Conservation (phyloP, 2,888 invertebrate genomes). For the Rhingia campestris region DNA sequence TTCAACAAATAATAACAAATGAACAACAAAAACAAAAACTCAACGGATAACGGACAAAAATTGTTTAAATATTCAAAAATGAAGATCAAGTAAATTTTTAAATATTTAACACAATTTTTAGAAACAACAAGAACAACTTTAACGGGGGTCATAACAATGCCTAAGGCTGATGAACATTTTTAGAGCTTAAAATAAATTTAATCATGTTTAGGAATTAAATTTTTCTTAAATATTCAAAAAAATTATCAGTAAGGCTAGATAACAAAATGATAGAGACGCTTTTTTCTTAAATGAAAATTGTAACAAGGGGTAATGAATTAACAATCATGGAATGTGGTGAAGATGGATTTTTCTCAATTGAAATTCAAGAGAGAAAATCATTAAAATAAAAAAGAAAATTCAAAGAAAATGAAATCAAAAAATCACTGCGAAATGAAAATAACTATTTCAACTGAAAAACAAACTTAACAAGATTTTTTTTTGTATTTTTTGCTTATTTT, state of each 20-base stretch:
- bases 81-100: background rate
- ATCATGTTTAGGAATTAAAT: background rate
- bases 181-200: background rate
- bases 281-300: constrained; percentile 21
- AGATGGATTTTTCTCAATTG: constrained; percentile 1
- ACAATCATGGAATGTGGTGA: constrained; percentile 4
- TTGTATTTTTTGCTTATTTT: constrained; percentile 4
- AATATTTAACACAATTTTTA: constrained; percentile 29
- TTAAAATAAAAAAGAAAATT: background rate
- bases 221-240: background rate
- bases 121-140: constrained; percentile 5
- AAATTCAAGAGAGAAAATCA: too few species aligned
- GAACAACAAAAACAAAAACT: constrained; percentile 13
- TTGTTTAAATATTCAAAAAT: constrained; percentile 29
- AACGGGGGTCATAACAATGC: constrained; percentile 22
- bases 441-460: constrained; percentile 10
- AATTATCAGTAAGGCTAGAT: background rate
- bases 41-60: constrained; percentile 18
- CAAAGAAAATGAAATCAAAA: constrained; percentile 3
- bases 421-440: constrained; percentile 1
- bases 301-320: constrained; percentile 1
- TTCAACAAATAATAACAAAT: constrained; percentile 32
- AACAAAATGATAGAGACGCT: constrained; percentile 14
- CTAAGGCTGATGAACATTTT: background rate
- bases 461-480: constrained; percentile 37